These are phyloP conservation scores for Hippocampus barbouri DNA, from an alignment of 2,113 vertebrate species.

Conservation along the genomic window DNA sequence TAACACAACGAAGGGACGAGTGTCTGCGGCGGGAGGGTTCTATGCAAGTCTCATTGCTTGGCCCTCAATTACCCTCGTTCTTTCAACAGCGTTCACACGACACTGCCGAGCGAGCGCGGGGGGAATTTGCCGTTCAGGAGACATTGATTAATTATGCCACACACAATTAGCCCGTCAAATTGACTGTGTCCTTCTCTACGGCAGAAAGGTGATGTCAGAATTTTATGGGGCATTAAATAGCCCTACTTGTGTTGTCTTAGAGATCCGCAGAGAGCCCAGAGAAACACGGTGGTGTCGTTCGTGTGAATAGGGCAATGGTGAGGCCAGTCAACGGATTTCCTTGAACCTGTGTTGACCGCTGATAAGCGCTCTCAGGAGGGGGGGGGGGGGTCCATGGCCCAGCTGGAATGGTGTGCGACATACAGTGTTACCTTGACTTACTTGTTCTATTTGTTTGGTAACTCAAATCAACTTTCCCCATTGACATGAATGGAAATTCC, in stretches of 20 bases:
- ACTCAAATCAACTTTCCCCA: no score
- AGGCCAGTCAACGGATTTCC: slow-evolving; percentile 59
- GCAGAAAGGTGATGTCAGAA: slow-evolving; percentile 75
- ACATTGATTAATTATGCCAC: slow-evolving; percentile 78
- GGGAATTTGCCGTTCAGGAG: slow-evolving; percentile 68
- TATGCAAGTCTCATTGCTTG: slow-evolving; percentile 5
- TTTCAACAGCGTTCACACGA: slow-evolving; percentile 48
- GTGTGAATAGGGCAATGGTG: slow-evolving; percentile 42
- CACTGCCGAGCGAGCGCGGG: slow-evolving; percentile 41
- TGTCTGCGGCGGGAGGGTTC: background rate
- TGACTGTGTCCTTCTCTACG: slow-evolving; percentile 72
- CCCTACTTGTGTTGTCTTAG: slow-evolving; percentile 57
- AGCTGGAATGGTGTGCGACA: slow-evolving; percentile 47
- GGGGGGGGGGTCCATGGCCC: slow-evolving; percentile 26
- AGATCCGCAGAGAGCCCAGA: slow-evolving; percentile 41
- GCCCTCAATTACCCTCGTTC: slow-evolving; percentile 50
- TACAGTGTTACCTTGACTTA: background rate
- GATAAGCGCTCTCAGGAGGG: slow-evolving; percentile 55
- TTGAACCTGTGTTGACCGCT: slow-evolving; percentile 65
- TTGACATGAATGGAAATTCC: no score
- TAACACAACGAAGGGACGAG: slow-evolving; percentile 5
- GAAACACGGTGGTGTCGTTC: slow-evolving; percentile 44
- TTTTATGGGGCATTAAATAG: slow-evolving; percentile 69
- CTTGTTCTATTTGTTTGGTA: no score
- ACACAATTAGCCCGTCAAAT: slow-evolving; percentile 76